phyloP scores from a whole-genome alignment of 2,888 invertebrate species.

The Anticlea derivata region DNA sequence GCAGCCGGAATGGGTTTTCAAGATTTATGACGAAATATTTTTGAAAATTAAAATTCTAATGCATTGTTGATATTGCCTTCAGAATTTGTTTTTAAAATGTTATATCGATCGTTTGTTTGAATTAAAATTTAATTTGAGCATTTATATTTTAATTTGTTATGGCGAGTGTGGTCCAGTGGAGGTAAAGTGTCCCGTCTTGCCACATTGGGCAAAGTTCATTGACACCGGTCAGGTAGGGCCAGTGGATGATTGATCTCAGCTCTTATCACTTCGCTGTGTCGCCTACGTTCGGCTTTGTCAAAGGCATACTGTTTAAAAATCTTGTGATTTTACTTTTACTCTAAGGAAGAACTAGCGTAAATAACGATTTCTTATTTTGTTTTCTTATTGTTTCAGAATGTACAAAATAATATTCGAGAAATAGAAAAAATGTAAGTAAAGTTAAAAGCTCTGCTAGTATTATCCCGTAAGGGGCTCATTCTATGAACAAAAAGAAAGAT shows the following conservation, averaged over 20 bases:
- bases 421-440: conserved; percentile 66
- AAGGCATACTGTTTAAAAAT: conserved; percentile 74
- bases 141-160: conserved; percentile 58
- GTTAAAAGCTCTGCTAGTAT: conserved; percentile 11
- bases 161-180: conserved; percentile 57
- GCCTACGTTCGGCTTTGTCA: conserved; percentile 79
- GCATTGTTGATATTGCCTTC: conserved; percentile 45
- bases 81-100: conserved; percentile 43
- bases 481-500: too few species aligned
- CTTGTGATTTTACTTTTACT: conserved; percentile 54
- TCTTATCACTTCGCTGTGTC: conserved; percentile 79
- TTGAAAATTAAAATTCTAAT: conserved; percentile 59
- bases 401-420: conserved; percentile 50
- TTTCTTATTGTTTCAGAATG: conserved; percentile 65
- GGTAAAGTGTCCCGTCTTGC: conserved; percentile 71
- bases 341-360: not conserved
- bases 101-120: conserved; percentile 38
- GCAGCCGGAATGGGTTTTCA: conserved; percentile 63
- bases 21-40: conserved; percentile 66
- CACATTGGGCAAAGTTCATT: conserved; percentile 64
- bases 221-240: conserved; percentile 79
- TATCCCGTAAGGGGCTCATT: too few species aligned
- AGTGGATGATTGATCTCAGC: conserved; percentile 78
- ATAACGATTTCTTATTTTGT: conserved; percentile 13
- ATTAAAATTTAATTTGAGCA: conserved; percentile 42